Evolutionary conservation across 2,888 invertebrate genomes (phyloP).

Genomic region (Leptopilina syphax): DNA sequence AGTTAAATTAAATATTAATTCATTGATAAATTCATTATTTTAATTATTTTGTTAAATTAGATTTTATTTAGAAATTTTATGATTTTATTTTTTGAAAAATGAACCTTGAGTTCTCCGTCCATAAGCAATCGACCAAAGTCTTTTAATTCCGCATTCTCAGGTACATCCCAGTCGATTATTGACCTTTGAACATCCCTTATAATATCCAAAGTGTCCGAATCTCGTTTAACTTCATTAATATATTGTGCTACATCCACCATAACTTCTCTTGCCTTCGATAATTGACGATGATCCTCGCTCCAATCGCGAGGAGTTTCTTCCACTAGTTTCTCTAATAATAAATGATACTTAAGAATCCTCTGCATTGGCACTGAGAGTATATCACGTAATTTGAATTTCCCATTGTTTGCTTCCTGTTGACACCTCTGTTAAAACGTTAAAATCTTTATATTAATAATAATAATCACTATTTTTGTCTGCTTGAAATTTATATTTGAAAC

Average conservation of each 20-base stretch:
- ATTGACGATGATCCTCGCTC: constrained; percentile 89
- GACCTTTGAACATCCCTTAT: constrained; percentile 93
- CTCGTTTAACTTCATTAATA: constrained; percentile 98
- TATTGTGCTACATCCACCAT: constrained; percentile 98
- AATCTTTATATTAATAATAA: background rate
- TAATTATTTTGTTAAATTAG: background rate
- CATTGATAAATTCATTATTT: background rate
- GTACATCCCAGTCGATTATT: constrained; percentile 89
- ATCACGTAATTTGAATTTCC: constrained; percentile 95
- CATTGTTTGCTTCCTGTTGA: constrained; percentile 95
- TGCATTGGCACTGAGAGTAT: constrained; percentile 99
- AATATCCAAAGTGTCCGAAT: constrained; percentile 94
- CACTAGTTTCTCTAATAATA: constrained; percentile 92
- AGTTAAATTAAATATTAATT: no score
- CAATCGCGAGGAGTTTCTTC: constrained; percentile 91
- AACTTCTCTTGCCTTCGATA: constrained; percentile 93
- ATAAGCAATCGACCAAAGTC: constrained; percentile 94
- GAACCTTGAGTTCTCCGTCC: constrained; percentile 93
- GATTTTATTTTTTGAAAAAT: background rate
- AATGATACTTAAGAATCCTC: constrained; percentile 97
- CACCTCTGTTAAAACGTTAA: constrained; percentile 82
- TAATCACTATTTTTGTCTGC: no score
- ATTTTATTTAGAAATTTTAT: background rate
- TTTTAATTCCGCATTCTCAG: constrained; percentile 88
- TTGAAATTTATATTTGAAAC: background rate